phyloP scores from a whole-genome alignment of 2,888 invertebrate species.

The Leptinotarsa juncta region DNA sequence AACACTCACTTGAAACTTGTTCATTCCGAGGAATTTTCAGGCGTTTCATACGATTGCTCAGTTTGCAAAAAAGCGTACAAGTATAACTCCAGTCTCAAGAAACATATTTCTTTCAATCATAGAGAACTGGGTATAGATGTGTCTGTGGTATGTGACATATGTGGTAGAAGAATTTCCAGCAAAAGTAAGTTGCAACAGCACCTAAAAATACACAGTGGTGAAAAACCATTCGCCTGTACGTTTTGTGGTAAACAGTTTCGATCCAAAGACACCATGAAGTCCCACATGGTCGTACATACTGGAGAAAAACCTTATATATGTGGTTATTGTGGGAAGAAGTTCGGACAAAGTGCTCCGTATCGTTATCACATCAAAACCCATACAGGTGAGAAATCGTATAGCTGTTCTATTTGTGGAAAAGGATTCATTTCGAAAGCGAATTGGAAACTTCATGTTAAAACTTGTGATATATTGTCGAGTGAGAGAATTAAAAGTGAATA shows the following conservation, averaged over 20 bases:
- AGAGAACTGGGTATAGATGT: constrained; percentile 38
- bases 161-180: constrained; percentile 57
- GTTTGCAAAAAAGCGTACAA: constrained; percentile 50
- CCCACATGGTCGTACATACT: constrained; percentile 51
- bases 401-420: constrained; percentile 56
- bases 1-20: constrained; percentile 52
- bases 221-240: constrained; percentile 49
- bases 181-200: constrained; percentile 49
- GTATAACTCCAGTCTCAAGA: constrained; percentile 33
- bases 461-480: constrained; percentile 25
- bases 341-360: constrained; percentile 24
- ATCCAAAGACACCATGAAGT: constrained; percentile 37
- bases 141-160: constrained; percentile 61
- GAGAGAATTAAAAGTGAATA: background rate
- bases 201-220: constrained; percentile 51
- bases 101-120: constrained; percentile 39
- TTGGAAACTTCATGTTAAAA: constrained; percentile 39
- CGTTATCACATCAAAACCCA: constrained; percentile 50
- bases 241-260: constrained; percentile 43
- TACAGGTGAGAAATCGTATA: constrained; percentile 46
- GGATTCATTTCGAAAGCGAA: constrained; percentile 63
- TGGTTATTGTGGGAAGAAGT: constrained; percentile 48
- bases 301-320: constrained; percentile 49
- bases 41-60: constrained; percentile 47
- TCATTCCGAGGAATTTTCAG: constrained; percentile 48